Evolutionary conservation across 2,797 vertebrate species (phyloP), one percentile per base, ranked within the genome.

Genomic region (Ficedula albicollis): DNA sequence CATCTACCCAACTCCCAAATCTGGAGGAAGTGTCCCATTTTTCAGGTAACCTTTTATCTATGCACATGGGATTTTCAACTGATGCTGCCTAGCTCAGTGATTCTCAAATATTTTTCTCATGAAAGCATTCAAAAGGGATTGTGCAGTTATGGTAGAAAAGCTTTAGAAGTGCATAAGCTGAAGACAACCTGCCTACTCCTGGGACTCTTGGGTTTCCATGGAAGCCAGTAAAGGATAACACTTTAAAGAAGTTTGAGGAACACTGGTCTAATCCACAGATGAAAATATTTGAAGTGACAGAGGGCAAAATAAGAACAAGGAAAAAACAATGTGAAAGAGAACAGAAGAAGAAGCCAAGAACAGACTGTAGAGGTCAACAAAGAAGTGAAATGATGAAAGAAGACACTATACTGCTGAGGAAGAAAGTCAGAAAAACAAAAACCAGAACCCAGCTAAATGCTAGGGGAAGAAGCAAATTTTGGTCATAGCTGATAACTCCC

Each of bases 161-260:
- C 74, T 90, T 96, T 63, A 94, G 48, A 86, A 91, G 36, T 75
- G 32, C 12, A 1, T 66, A 93, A 90, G 39, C 70, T 88, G 89
- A 92, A 89, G 67, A 87, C 48, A 79, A 70, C 52, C 72, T 82
- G 76, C 41, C 67, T 82, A 10, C 75, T 91, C 78, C 68, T 84
- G 91, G 89, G 87, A 90, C 55, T 91, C 77, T 21, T 39, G 26
- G 25, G 70, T 87, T 87, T 89, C 78, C 41, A 76, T 67, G 55
- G 70, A 93, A 93, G 90, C 55, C 63, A 84, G 48, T 69, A 84
- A 87, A 44, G 43, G 59, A 62, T 41, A 90, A 55, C 32, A 76
- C 39, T 76, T 84, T 62, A 93, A 95, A 93, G 79, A 94, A 76
- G 62, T 86, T 84, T 87, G 84, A 92, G 59, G 51, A 94, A 84